Conservation (phyloP, 2,888 invertebrate species). For the Harpalus rubripes region DNA sequence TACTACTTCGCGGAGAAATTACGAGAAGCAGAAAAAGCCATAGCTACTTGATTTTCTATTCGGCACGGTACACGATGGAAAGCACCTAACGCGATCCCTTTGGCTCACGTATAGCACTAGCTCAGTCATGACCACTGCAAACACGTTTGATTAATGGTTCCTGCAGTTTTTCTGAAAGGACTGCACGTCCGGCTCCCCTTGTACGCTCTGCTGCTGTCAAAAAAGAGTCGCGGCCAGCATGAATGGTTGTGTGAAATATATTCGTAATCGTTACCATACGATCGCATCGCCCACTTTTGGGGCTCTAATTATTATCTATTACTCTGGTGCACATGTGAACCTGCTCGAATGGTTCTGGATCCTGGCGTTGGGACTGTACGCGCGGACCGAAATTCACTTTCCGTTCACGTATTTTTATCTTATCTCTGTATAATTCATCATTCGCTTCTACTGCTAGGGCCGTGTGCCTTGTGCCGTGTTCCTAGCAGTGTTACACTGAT, state of each 20-base stretch:
- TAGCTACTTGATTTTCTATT: constrained; percentile 50
- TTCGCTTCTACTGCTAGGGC: constrained; percentile 73
- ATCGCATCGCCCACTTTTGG: constrained; percentile 37
- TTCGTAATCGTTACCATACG: constrained; percentile 45
- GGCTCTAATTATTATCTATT: constrained; percentile 62
- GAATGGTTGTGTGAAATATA: constrained; percentile 65
- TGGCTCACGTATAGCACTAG: constrained; percentile 14
- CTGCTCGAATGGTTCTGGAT: neutral
- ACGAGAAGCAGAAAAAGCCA: neutral
- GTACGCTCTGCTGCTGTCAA: constrained; percentile 56
- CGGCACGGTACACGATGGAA: neutral
- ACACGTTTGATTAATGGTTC: constrained; percentile 64
- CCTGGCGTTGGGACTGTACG: constrained; percentile 52
- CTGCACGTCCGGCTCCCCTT: constrained; percentile 62
- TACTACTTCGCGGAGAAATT: too few species aligned
- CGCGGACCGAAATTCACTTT: constrained; percentile 72
- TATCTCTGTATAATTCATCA: constrained; percentile 75
- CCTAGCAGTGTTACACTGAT: constrained; percentile 58
- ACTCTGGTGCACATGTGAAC: constrained; percentile 15
- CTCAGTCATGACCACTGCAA: constrained; percentile 38
- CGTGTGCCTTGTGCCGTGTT: constrained; percentile 64
- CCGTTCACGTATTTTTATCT: constrained; percentile 75
- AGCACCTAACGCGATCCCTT: constrained; percentile 23
- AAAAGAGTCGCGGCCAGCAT: constrained; percentile 61
- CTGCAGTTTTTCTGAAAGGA: constrained; percentile 64